Evolutionary conservation across 1,140 invertebrate genomes (phyloP).

Genomic region (Bombus pascuorum): DNA sequence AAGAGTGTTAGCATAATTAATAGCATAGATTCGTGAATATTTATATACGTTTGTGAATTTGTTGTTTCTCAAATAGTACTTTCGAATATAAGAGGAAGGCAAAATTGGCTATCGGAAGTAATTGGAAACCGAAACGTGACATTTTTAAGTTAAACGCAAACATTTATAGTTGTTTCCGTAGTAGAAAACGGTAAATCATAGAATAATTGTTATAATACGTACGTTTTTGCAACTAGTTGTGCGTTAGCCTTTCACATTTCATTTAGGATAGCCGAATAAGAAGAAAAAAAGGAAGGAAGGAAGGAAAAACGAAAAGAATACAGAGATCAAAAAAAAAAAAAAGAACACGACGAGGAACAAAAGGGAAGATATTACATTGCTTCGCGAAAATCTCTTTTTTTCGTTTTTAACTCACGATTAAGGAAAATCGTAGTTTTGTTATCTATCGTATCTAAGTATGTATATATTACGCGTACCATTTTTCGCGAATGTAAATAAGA

Average conservation of each 20-base stretch:
- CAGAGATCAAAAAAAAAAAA: background rate
- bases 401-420: background rate
- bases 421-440: background rate
- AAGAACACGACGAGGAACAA: background rate
- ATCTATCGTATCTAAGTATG: conserved; percentile 24
- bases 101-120: background rate
- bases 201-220: background rate
- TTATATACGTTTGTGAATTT: background rate
- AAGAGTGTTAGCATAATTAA: background rate
- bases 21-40: conserved; percentile 1
- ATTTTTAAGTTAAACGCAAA: background rate
- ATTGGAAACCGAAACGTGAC: background rate
- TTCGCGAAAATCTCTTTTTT: conserved; percentile 34
- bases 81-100: background rate
- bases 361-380: conserved; percentile 29
- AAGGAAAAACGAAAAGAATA: background rate
- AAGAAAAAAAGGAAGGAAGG: background rate
- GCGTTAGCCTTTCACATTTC: background rate
- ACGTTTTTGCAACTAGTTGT: background rate
- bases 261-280: background rate
- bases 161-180: background rate
- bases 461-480: conserved; percentile 21
- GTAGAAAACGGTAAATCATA: background rate
- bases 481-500: conserved; percentile 29
- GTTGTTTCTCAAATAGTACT: background rate